Base-by-base conservation (phyloP, 2,113 vertebrate species). In the Alaudala cheleensis region DNA sequence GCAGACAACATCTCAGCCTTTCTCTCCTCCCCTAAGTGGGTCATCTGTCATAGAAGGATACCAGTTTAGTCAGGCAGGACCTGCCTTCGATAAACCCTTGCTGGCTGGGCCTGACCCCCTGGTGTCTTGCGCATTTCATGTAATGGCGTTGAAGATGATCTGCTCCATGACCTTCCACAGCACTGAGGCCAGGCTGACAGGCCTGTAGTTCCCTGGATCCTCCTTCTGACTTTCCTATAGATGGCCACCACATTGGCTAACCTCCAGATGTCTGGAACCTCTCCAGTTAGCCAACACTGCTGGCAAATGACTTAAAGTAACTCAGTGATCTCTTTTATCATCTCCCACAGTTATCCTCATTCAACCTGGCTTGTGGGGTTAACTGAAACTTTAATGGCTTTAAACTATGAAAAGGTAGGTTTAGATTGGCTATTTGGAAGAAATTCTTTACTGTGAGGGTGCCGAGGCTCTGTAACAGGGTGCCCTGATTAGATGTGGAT, bases 61-160 rank as follows among this genome's bases (percentile, higher is more conserved):
- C 16, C 15, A 49, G 31, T 45, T 74, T 39, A 24, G 34, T 50
- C 21, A 70, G 33, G 34, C 5, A 40, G 28, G 31, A 33, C 4
- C 18, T 34, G 39, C 11, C 7, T 54, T 60, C 74, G 24, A 50
- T 28, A 22, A 90, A 37, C 15, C 4, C 0, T 0, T 24, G 14
- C 6, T 81, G 44, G 8, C 28, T 39, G 28, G 15, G 28, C 13
- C 20, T 66, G 53, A 66, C n/a, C 4, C 19, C 12, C 15, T 24
- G 9, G 18, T 39, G 15, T 24, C 28, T 58, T 29, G 19, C 20
- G 33, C 15, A 42, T 33, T 44, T 42, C 37, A 13, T 39, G 6
- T 5, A 12, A 24, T 33, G 44, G 9, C 16, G 11, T 23, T 45
- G 12, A 29, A 29, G 26, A 10, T 29, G 9, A 60, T 58, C 33